Evolutionary conservation across 2,113 vertebrate species (phyloP).

Genomic region (Pollimyrus isidori): DNA sequence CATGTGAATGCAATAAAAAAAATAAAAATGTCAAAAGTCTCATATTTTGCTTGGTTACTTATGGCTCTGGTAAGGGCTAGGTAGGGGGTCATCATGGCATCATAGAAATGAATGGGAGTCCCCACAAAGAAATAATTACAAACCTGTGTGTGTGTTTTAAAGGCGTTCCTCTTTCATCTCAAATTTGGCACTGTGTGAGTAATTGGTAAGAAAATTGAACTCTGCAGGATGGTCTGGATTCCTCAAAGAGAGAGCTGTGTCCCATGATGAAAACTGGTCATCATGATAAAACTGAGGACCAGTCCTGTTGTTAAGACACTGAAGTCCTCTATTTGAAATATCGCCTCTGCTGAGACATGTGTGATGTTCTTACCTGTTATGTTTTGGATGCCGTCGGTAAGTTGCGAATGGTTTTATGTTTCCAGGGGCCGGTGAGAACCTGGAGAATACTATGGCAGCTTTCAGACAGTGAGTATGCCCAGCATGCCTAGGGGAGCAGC

Average conservation of each 20-base stretch:
- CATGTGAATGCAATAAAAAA: background rate
- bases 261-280: background rate
- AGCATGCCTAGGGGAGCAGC: constrained; percentile 46
- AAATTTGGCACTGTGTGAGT: background rate
- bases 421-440: constrained; percentile 89
- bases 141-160: background rate
- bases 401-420: constrained; percentile 25
- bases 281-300: background rate
- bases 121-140: background rate
- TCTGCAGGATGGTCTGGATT: background rate
- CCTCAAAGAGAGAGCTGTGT: background rate
- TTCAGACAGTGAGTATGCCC: constrained; percentile 85
- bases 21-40: background rate
- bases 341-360: background rate
- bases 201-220: background rate
- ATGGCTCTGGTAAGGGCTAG: background rate
- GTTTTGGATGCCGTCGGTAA: background rate
- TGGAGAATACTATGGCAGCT: constrained; percentile 95
- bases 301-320: background rate
- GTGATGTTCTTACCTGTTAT: background rate
- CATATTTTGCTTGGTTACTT: background rate
- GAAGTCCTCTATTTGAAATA: background rate
- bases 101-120: no score
- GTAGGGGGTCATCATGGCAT: background rate
- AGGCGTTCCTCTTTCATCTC: background rate